Conservation (phyloP, 2,888 invertebrate genomes). For the Xestia ashworthii region DNA sequence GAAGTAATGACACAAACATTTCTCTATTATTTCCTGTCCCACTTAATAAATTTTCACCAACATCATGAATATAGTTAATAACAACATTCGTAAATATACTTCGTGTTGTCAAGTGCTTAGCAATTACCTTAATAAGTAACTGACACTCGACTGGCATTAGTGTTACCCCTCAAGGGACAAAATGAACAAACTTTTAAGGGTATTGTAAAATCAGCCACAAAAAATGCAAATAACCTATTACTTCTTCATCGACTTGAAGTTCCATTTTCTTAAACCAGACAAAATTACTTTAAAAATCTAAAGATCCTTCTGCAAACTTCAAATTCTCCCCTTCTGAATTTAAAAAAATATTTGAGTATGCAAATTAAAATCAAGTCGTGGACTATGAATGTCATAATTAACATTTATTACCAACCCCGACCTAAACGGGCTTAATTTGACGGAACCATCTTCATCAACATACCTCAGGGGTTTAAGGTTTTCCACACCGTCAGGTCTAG, state of each 20-base stretch:
- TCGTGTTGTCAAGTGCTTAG: constrained; percentile 44
- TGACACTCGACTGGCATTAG: constrained; percentile 33
- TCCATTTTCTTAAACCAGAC: constrained; percentile 17
- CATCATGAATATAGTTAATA: constrained; percentile 33
- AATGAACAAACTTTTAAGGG: constrained; percentile 12
- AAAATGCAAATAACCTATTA: background rate
- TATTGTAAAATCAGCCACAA: constrained; percentile 24
- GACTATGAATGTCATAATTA: constrained; percentile 64
- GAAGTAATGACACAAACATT: constrained; percentile 12
- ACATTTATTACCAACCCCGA: constrained; percentile 53
- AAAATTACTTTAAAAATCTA: constrained; percentile 19
- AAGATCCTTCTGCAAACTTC: constrained; percentile 5
- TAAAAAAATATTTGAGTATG: constrained; percentile 56
- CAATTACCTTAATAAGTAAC: constrained; percentile 50
- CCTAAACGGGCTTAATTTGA: constrained; percentile 75
- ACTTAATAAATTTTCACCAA: constrained; percentile 13
- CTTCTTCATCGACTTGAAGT: background rate
- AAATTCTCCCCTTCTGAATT: constrained; percentile 17
- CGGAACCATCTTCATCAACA: constrained; percentile 81
- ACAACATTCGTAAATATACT: constrained; percentile 17
- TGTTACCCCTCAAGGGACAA: constrained; percentile 40
- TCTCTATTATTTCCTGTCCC: constrained; percentile 27
- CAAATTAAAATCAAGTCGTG: constrained; percentile 52
- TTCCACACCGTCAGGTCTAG: constrained; percentile 76
- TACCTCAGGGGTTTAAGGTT: constrained; percentile 81